A percentile compares a stretch with the other conserved stretches of the same genome.
Evolutionary conservation across 1,140 invertebrate species (phyloP).

Genomic region (Proctacanthus coquilletti): DNA sequence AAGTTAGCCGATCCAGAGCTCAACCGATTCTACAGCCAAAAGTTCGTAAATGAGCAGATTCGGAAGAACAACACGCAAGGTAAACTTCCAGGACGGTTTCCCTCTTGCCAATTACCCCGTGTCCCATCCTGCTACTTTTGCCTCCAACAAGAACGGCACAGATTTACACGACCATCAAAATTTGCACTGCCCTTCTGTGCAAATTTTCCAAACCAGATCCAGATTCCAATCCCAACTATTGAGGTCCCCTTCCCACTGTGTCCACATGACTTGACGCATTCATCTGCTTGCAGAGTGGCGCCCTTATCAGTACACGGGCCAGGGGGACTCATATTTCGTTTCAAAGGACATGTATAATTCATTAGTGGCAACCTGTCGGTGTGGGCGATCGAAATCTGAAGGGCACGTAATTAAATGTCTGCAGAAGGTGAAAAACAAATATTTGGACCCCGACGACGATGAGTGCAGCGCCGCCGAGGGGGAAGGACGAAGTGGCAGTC

Average conservation of each 20-base stretch:
- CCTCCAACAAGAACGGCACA: neutral
- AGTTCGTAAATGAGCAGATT: constrained; percentile 15
- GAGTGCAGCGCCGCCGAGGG: neutral
- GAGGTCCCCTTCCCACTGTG: too few relatives aligned
- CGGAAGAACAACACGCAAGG: neutral
- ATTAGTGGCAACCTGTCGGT: constrained; percentile 18
- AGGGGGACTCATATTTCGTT: constrained; percentile 18
- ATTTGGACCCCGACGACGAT: constrained; percentile 2
- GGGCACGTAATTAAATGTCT: constrained; percentile 20
- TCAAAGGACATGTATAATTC: constrained; percentile 20
- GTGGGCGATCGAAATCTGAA: constrained; percentile 15
- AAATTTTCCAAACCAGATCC: too few relatives aligned
- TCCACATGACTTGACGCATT: too few relatives aligned
- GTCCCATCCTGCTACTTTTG: neutral
- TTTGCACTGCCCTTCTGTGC: too few relatives aligned
- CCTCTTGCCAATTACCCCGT: neutral
- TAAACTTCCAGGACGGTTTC: neutral
- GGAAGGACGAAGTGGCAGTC: too few relatives aligned
- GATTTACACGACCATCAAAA: too few relatives aligned
- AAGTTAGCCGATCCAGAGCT: constrained; percentile 11
- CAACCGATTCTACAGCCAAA: constrained; percentile 21
- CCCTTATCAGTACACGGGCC: constrained; percentile 14
- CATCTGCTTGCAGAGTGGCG: constrained; percentile 9
- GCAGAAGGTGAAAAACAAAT: constrained; percentile 15
- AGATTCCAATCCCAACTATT: too few relatives aligned